Evolutionary conservation across 2,888 invertebrate species (phyloP).

Genomic region (Sinelater perroti): DNA sequence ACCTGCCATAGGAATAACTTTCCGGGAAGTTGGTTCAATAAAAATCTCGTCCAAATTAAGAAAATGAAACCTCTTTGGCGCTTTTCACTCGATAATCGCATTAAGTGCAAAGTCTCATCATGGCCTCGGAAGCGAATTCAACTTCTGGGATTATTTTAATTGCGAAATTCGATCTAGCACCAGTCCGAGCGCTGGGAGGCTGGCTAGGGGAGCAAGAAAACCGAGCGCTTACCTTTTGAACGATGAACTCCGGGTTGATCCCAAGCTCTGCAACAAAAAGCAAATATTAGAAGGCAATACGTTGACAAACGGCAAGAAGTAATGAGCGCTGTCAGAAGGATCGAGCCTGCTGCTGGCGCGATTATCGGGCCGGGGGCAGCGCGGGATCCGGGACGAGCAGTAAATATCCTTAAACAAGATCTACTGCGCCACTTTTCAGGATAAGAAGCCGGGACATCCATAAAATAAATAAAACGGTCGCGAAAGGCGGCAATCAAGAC

Average conservation of each 20-base stretch:
- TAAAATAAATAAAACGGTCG: constrained; percentile 32
- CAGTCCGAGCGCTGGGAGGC: constrained; percentile 16
- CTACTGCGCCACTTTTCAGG: constrained; percentile 49
- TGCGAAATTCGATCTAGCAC: constrained; percentile 36
- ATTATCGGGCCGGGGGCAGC: constrained; percentile 37
- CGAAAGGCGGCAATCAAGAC: constrained; percentile 28
- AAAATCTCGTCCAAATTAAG: constrained; percentile 36
- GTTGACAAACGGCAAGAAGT: constrained; percentile 15
- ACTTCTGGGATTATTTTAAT: constrained; percentile 39
- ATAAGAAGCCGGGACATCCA: constrained; percentile 40
- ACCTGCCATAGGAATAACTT: constrained; percentile 34
- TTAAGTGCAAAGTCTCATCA: constrained; percentile 39
- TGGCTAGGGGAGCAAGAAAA: constrained; percentile 7
- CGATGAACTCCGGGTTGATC: constrained; percentile 50
- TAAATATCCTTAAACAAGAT: constrained; percentile 46
- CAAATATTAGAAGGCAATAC: constrained; percentile 28
- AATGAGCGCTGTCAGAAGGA: constrained; percentile 22
- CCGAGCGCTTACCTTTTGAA: constrained; percentile 47
- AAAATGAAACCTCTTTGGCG: constrained; percentile 35
- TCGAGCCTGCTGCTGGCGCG: constrained; percentile 14
- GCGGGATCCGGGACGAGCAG: constrained; percentile 24
- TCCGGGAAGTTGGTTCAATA: constrained; percentile 33
- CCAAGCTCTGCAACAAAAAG: constrained; percentile 48
- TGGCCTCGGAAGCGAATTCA: constrained; percentile 35
- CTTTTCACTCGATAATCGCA: constrained; percentile 40